A percentile compares a stretch with the other conserved stretches of the same genome.
phyloP scores from a whole-genome alignment of 2,113 vertebrate species.

The Psittacula cyanocephala region DNA sequence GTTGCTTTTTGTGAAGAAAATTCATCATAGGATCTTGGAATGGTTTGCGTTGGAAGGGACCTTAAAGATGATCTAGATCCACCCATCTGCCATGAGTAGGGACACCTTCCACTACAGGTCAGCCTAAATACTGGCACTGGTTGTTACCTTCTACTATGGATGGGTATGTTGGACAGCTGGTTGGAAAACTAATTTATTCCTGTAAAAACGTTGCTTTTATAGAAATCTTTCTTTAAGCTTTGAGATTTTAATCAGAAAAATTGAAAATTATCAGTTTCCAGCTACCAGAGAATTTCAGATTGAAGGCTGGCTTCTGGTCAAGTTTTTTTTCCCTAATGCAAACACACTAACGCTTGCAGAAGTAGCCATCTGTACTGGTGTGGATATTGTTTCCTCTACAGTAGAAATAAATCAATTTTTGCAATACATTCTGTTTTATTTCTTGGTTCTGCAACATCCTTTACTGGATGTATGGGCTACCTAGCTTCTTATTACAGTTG shows the following conservation, averaged over 20 bases:
- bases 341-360: not conserved
- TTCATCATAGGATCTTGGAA: not conserved
- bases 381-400: not conserved
- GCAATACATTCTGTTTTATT: not conserved
- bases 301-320: not conserved
- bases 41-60: not conserved
- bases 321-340: not conserved
- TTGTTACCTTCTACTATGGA: not conserved
- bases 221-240: not conserved
- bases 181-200: slow-evolving; percentile 13
- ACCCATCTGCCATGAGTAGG: not conserved
- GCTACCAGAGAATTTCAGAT: not conserved
- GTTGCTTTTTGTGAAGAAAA: not conserved
- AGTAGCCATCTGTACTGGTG: not conserved
- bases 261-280: not conserved
- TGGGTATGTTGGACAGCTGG: not conserved
- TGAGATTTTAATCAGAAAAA: not conserved
- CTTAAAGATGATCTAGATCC: not conserved
- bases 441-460: not conserved
- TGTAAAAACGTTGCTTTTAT: not conserved
- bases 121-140: not conserved
- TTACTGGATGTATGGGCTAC: not conserved
- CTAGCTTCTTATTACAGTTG: not conserved
- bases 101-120: not conserved
- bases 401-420: not conserved